A percentile compares a stretch with the other conserved stretches of the same genome.
These are phyloP conservation scores for Nezara viridula DNA, from an alignment of 2,888 invertebrate genomes.

Conservation along the genomic window DNA sequence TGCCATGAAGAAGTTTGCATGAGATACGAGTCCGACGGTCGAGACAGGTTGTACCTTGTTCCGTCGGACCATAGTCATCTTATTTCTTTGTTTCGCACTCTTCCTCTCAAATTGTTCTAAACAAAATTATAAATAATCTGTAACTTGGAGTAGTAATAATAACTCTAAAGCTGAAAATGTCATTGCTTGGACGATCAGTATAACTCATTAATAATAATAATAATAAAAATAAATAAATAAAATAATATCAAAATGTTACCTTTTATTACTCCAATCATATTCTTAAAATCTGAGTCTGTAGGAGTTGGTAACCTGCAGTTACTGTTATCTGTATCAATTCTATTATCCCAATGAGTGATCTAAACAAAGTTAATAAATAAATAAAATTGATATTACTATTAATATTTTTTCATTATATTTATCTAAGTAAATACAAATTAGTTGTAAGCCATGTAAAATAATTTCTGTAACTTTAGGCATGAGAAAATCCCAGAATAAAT, in stretches of 20 bases:
- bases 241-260: neutral
- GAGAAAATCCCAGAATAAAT: too few species aligned
- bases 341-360: neutral
- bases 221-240: too few species aligned
- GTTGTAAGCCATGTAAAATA: too few species aligned
- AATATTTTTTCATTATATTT: too few species aligned
- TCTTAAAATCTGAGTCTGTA: constrained; percentile 1
- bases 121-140: constrained; percentile 22
- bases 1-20: neutral
- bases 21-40: neutral
- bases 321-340: neutral
- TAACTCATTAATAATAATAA: too few species aligned
- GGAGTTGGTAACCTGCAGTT: neutral
- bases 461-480: too few species aligned
- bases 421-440: too few species aligned
- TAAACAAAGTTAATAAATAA: neutral
- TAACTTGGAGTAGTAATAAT: neutral
- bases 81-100: constrained; percentile 55
- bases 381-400: neutral
- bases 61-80: constrained; percentile 24
- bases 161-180: too few species aligned
- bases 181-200: too few species aligned
- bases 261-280: constrained; percentile 22
- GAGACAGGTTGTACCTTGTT: constrained; percentile 60
- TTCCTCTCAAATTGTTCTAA: constrained; percentile 63